A percentile compares a stretch with the other conserved stretches of the same genome.
Conservation (phyloP, 2,797 vertebrate genomes). For the Mus minutoides region DNA sequence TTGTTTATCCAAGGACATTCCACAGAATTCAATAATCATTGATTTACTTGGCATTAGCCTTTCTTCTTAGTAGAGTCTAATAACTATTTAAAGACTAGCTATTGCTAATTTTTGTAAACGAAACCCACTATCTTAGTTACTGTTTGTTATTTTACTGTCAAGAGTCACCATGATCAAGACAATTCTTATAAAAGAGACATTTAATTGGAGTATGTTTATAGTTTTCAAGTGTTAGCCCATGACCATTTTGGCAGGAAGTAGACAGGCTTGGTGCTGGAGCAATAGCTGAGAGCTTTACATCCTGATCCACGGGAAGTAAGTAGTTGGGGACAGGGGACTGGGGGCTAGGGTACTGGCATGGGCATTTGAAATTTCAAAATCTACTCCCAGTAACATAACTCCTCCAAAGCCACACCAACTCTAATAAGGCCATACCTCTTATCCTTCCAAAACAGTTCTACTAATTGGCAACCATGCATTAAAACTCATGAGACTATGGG, state of each 20-base stretch:
- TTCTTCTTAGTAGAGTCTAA: background rate
- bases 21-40: background rate
- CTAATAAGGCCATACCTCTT: background rate
- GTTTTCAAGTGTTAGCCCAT: background rate
- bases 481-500: background rate
- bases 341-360: background rate
- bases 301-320: background rate
- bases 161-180: background rate
- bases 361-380: background rate
- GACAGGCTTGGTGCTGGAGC: background rate
- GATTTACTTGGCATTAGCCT: background rate
- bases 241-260: background rate
- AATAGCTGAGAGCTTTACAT: background rate
- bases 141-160: background rate
- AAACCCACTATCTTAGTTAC: background rate
- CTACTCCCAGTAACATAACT: background rate
- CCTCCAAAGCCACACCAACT: background rate
- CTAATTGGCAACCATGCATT: background rate
- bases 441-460: background rate
- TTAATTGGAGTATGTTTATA: background rate
- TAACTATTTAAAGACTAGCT: background rate
- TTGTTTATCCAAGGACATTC: background rate
- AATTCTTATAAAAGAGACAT: background rate
- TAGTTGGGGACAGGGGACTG: background rate
- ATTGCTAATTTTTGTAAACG: background rate